phyloP scores from a whole-genome alignment of 2,797 vertebrate species.

The Onychomys leucogaster region DNA sequence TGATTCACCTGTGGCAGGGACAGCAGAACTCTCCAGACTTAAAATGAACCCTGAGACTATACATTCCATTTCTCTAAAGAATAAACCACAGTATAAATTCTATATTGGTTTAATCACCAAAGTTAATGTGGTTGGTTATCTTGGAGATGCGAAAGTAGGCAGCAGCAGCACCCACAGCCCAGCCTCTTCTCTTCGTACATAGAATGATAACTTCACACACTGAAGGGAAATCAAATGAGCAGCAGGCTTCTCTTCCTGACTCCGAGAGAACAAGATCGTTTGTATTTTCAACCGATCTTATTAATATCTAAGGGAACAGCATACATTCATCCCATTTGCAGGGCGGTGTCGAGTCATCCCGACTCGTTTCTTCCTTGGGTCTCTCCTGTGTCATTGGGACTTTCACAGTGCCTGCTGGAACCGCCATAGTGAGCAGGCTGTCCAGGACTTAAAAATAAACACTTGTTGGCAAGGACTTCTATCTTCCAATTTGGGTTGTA shows the following conservation, averaged over 20 bases:
- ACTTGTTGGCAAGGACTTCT: constrained; percentile 41
- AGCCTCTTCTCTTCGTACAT: neutral
- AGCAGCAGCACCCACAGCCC: neutral
- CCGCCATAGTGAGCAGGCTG: constrained; percentile 22
- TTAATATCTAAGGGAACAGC: constrained; percentile 25
- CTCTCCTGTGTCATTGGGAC: constrained; percentile 1
- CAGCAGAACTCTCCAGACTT: neutral
- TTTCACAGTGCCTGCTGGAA: constrained; percentile 21
- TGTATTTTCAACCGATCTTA: neutral
- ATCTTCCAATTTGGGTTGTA: constrained; percentile 42
- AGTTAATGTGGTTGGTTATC: neutral
- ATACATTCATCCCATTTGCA: neutral
- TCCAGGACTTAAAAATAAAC: constrained; percentile 66
- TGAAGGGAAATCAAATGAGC: neutral
- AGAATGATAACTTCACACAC: neutral
- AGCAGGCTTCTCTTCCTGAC: neutral
- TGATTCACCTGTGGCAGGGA: neutral
- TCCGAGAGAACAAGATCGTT: neutral
- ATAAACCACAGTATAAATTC: neutral
- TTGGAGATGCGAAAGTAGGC: neutral
- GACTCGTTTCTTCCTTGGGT: neutral
- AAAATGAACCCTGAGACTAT: neutral
- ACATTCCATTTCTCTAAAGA: neutral
- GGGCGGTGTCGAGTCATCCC: neutral
- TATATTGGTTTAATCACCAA: neutral